Base-by-base conservation (phyloP, 2,888 invertebrate genomes). In the Girardia tigrina region DNA sequence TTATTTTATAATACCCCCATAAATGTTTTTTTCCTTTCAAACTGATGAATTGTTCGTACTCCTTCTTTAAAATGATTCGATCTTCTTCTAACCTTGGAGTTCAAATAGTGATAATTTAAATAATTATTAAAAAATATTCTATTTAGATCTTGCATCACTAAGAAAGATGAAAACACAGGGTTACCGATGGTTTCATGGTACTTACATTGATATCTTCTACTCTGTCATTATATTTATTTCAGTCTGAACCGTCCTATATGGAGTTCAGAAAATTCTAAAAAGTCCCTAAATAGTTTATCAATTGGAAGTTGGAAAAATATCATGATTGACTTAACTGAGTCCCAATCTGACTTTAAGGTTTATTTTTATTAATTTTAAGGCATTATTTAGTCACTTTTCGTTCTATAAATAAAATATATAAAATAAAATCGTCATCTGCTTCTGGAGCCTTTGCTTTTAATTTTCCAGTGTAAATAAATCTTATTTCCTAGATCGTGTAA, bases 281-380 rank as follows among this genome's bases (percentile, higher is more conserved):
- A 12, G 16, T 1, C 16, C 1, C 6, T 4, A 36, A 29, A 27
- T 20, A 72, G 26, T 75, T n/a, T 2, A 12, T 2, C 56, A 8
- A n/a, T 20, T 4, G 56, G 23, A 56, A 28, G 16, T 75, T 75
- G 75, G 75, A 20, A 27, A n/a, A 72, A 29, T 4, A 70, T 28
- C 26, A 72, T 16, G 6, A 72, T 75, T 72, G 71, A 28, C 28
- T 71, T 75, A 20, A 27, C 28, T 26, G 26, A 26, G 28, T 70
- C 28, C 6, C 28, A 72, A 16, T 75, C 75, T 75, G 75, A 75
- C 73, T 75, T 73, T 28, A 75, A 75, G 69, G 75, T 75, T 8
- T 29, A 71, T 4, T 73, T 70, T 26, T 36, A 36, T 36, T 36
- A 36, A 36, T 12, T 36, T 8, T 12, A 12, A 16, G 16, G 16